phyloP scores from a whole-genome alignment of 2,888 invertebrate species.

The Piscicola geometra region DNA sequence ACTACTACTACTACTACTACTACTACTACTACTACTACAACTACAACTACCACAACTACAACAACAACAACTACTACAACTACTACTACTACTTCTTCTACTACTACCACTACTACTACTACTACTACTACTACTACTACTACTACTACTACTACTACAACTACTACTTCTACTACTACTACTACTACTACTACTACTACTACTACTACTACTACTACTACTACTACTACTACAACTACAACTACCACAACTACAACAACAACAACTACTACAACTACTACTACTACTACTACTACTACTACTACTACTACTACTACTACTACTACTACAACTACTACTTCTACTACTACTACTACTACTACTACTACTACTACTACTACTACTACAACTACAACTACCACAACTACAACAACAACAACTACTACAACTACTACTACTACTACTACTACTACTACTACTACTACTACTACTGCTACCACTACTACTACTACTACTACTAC shows the following conservation, averaged over 20 bases:
- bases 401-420: too few relatives aligned
- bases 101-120: conserved; percentile 27
- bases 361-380: too few relatives aligned
- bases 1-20: conserved; percentile 18
- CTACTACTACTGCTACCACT: background rate
- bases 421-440: background rate
- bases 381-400: too few relatives aligned
- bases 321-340: too few relatives aligned
- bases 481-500: background rate
- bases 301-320: background rate
- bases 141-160: conserved; percentile 28
- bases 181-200: conserved; percentile 3
- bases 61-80: too few relatives aligned
- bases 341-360: too few relatives aligned
- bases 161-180: conserved; percentile 24
- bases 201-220: background rate
- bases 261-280: background rate
- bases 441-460: background rate
- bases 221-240: background rate
- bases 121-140: conserved; percentile 29
- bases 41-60: too few relatives aligned
- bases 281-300: background rate
- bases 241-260: too few relatives aligned
- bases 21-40: conserved; percentile 11
- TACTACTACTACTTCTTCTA: conserved; percentile 24